Base-by-base conservation (phyloP, 1,140 invertebrate genomes). In the Homarus americanus region DNA sequence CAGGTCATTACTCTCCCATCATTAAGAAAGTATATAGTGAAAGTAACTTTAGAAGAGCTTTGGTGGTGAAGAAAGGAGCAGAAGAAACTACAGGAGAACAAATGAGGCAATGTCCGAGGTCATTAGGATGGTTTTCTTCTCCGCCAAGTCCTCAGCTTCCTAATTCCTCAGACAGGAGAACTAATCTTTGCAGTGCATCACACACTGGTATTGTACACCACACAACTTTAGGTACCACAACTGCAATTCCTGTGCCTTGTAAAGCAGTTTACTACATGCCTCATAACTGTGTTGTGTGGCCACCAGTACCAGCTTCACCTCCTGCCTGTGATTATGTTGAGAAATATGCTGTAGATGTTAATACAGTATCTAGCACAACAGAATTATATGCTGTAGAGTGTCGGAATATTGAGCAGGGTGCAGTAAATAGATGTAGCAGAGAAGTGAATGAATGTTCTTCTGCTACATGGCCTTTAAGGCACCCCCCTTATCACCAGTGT, bases 1-100 rank as follows among this genome's bases (percentile, higher is more conserved):
- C 63, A 32, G 28, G 7, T 32, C n/a, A 24, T 5, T 69, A 28
- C 12, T 32, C 76, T 66, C 58, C 58, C 0, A 36, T 82, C 40
- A 2, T 88, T 34, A 80, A 53, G 58, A 88, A 38, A 41, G 86
- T 82, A n/a, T 72, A 72, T 34, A 88, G 63, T 44, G 86, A 88
- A 17, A 41, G 66, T 69, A 88, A 53, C 53, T 78, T 82, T 34
- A 40, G 40, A 53, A 53, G 49, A 79, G 76, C 53, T 32, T 66
- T 80, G 38, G 2, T 66, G 24, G 10, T 36, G 58, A 63, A 76
- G 17, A 69, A 41, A 24, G 63, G 41, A 32, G 1, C 41, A 44
- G 34, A 58, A 24, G 53, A 41, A 20, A 44, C 3, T 40, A 66
- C 17, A 28, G 28, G 58, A 17, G 17, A 41, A n/a, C 38, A 75